phyloP scores from a whole-genome alignment of 2,113 vertebrate species.

The Oceanodroma tethys region DNA sequence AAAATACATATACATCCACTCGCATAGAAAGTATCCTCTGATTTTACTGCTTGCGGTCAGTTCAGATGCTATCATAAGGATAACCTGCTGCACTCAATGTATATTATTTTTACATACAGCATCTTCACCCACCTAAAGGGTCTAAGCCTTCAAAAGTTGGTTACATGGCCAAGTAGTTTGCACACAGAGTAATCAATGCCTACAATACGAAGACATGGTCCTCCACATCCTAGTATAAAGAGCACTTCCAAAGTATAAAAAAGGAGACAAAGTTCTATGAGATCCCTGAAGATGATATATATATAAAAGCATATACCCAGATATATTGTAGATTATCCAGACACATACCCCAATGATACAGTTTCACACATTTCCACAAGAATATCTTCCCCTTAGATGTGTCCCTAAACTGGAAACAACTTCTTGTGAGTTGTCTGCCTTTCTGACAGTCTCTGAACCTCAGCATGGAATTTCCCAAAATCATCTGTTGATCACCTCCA shows the following conservation, averaged over 20 bases:
- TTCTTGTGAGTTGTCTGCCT: neutral
- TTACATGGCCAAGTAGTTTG: neutral
- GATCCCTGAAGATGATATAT: neutral
- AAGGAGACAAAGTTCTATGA: neutral
- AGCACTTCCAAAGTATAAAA: neutral
- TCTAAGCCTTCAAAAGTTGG: neutral
- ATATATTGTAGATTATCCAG: neutral
- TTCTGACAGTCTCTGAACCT: neutral
- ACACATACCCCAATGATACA: neutral
- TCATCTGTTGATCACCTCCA: neutral
- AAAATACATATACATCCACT: neutral
- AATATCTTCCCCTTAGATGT: neutral
- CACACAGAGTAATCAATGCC: neutral
- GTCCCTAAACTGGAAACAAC: neutral
- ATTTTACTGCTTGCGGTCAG: neutral
- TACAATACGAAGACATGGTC: neutral
- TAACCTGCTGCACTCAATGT: neutral
- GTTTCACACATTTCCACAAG: neutral
- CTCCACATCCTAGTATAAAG: neutral
- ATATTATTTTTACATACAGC: neutral
- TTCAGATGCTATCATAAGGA: neutral
- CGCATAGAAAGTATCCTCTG: neutral
- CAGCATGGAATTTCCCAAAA: neutral
- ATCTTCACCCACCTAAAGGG: neutral
- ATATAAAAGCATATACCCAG: neutral